Conservation (phyloP, 1,140 invertebrate species). For the Zaprionus ghesquierei region DNA sequence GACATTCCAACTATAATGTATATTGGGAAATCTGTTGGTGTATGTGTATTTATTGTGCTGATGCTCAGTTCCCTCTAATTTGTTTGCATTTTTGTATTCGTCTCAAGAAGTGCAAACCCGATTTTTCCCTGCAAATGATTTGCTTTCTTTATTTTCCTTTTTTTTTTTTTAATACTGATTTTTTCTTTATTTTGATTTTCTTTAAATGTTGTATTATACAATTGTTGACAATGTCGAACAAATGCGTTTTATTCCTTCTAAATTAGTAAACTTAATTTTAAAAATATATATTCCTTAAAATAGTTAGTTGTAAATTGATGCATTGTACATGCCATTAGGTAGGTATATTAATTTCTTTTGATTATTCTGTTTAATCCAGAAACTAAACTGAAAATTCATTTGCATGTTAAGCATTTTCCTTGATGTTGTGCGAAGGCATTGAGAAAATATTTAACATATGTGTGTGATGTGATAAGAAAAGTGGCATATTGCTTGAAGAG, state of each 20-base stretch:
- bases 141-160: neutral
- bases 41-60: constrained; percentile 62
- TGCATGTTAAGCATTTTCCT: constrained; percentile 34
- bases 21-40: constrained; percentile 30
- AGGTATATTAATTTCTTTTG: constrained; percentile 56
- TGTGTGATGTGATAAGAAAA: neutral
- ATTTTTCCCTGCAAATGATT: constrained; percentile 3
- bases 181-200: constrained; percentile 1
- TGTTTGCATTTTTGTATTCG: constrained; percentile 52
- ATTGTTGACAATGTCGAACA: constrained; percentile 39
- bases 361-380: constrained; percentile 25
- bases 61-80: constrained; percentile 57
- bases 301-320: constrained; percentile 46
- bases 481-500: constrained; percentile 17
- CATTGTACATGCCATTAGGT: constrained; percentile 59
- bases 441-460: constrained; percentile 32
- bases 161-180: neutral
- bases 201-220: constrained; percentile 72
- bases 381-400: constrained; percentile 1
- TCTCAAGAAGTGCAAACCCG: constrained; percentile 5
- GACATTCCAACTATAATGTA: constrained; percentile 2
- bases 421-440: constrained; percentile 15
- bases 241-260: constrained; percentile 53
- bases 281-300: constrained; percentile 21
- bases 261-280: constrained; percentile 47